Evolutionary conservation across 2,888 invertebrate species (phyloP).

Genomic region (Bombylius discolor): DNA sequence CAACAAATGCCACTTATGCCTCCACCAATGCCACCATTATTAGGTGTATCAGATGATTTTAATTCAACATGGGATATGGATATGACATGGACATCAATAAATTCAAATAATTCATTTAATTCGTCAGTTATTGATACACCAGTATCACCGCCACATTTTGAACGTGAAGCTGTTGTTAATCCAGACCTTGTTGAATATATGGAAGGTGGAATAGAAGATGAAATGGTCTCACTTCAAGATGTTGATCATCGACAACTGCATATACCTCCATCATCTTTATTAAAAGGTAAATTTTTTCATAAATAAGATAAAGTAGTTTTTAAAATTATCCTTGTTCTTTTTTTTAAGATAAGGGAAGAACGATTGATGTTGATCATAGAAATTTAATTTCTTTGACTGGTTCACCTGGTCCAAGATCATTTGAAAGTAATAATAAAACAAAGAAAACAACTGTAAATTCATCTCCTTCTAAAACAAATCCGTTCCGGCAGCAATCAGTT

Average conservation of each 20-base stretch:
- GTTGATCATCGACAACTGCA: constrained; percentile 48
- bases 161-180: constrained; percentile 44
- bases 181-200: constrained; percentile 47
- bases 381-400: constrained; percentile 75
- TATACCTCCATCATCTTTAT: constrained; percentile 19
- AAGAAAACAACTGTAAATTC: not conserved
- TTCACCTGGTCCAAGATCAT: constrained; percentile 40
- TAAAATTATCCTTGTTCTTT: not conserved
- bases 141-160: constrained; percentile 52
- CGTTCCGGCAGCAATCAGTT: not conserved
- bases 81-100: constrained; percentile 35
- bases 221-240: constrained; percentile 36
- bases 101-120: constrained; percentile 32
- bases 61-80: constrained; percentile 38
- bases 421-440: constrained; percentile 13
- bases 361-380: constrained; percentile 63
- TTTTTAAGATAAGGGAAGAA: constrained; percentile 25
- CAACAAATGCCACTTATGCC: constrained; percentile 24
- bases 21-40: constrained; percentile 32
- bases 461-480: too few relatives aligned
- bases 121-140: constrained; percentile 41
- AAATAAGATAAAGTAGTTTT: not conserved
- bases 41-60: constrained; percentile 29
- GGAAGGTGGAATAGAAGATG: constrained; percentile 36
- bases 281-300: constrained; percentile 9